Percentiles rank a stretch among this genome's conserved stretches.
Conservation (phyloP, 2,888 invertebrate species). For the Charanyca ferruginea region DNA sequence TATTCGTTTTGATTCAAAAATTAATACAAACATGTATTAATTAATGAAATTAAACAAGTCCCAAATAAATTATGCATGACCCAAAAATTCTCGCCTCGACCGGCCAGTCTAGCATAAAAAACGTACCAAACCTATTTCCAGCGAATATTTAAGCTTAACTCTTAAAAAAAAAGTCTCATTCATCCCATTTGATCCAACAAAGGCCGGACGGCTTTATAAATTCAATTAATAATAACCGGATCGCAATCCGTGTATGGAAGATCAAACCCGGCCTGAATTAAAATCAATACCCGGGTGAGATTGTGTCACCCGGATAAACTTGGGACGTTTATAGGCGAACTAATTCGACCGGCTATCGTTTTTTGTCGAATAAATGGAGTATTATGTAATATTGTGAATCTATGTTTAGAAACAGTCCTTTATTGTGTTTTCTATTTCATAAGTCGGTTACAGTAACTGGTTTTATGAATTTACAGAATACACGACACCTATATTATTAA, state of each 20-base stretch:
- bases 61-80: slow-evolving; percentile 11
- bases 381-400: neutral
- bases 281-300: slow-evolving; percentile 64
- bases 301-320: slow-evolving; percentile 58
- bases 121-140: slow-evolving; percentile 26
- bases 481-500: too few relatives aligned
- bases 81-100: neutral
- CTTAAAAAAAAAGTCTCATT: slow-evolving; percentile 50
- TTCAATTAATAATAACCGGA: slow-evolving; percentile 62
- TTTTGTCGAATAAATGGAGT: slow-evolving; percentile 21
- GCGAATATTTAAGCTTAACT: slow-evolving; percentile 47
- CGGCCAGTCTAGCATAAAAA: slow-evolving; percentile 9
- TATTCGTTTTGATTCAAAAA: slow-evolving; percentile 7
- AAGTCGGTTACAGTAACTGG: neutral
- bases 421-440: neutral
- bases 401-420: neutral
- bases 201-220: slow-evolving; percentile 52
- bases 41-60: slow-evolving; percentile 6
- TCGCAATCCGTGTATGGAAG: slow-evolving; percentile 44
- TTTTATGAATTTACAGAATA: too few relatives aligned
- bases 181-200: slow-evolving; percentile 56
- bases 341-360: slow-evolving; percentile 45
- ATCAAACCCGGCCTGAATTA: slow-evolving; percentile 53
- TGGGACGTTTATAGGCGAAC: slow-evolving; percentile 48
- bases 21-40: neutral